Evolutionary conservation across 2,888 invertebrate species (phyloP).

Genomic region (Druceiella hillmani): DNA sequence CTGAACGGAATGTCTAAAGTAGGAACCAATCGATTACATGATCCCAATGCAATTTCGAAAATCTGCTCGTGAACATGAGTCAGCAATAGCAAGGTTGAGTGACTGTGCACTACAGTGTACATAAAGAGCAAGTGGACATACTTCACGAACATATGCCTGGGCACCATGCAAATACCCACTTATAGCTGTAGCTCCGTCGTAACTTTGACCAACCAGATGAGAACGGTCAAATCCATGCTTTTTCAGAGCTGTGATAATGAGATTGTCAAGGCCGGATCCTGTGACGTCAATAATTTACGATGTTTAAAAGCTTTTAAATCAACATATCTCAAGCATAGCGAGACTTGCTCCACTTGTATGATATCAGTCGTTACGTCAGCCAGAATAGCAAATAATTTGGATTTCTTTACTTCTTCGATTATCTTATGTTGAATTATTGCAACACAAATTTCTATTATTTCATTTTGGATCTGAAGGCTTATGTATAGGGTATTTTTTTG

Average conservation of each 20-base stretch:
- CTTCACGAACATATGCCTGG: slow-evolving; percentile 14
- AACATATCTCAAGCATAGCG: slow-evolving; percentile 13
- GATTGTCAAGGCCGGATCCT: slow-evolving; percentile 17
- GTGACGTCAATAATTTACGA: slow-evolving; percentile 18
- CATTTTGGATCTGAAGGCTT: slow-evolving; percentile 15
- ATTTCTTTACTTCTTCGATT: slow-evolving; percentile 15
- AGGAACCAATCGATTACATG: slow-evolving; percentile 16
- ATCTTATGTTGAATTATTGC: slow-evolving; percentile 15
- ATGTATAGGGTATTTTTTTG: slow-evolving; percentile 13
- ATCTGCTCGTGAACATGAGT: slow-evolving; percentile 18
- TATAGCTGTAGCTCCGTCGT: slow-evolving; percentile 14
- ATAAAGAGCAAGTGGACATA: slow-evolving; percentile 11
- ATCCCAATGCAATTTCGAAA: slow-evolving; percentile 18
- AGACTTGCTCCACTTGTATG: slow-evolving; percentile 13
- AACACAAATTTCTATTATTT: slow-evolving; percentile 12
- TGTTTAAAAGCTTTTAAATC: slow-evolving; percentile 18
- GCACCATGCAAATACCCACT: slow-evolving; percentile 14
- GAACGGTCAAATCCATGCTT: slow-evolving; percentile 18
- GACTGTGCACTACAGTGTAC: slow-evolving; percentile 13
- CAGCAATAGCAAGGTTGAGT: slow-evolving; percentile 15
- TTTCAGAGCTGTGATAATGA: slow-evolving; percentile 16
- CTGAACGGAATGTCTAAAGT: slow-evolving; percentile 19
- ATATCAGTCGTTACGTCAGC: slow-evolving; percentile 16
- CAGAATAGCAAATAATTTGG: slow-evolving; percentile 18
- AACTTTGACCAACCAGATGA: slow-evolving; percentile 19